Evolutionary conservation across 2,797 vertebrate species (phyloP), one percentile per base, ranked within the genome.

Genomic region (Calcarius lapponicus): DNA sequence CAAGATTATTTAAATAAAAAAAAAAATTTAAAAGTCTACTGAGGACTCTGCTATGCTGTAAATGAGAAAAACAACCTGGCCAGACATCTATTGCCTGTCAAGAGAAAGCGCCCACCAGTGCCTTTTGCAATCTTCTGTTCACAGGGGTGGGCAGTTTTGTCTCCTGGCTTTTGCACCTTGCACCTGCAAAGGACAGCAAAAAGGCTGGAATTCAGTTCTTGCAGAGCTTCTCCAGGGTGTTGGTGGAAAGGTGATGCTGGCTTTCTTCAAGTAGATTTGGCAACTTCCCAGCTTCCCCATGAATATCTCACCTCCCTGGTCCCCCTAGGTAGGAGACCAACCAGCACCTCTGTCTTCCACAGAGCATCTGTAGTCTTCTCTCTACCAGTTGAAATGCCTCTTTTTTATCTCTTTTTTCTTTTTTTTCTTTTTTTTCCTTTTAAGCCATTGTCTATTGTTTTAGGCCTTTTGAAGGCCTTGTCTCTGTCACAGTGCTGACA

Each of bases 101-200:
- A 90, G 56, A 50, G 74, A 93, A 58, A 56, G 86, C 22, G 20
- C 26, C 65, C 62, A 32, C 26, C 56, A 19, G 50, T 78, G 34
- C 79, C 86, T 92, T 91, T 89, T 86, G 76, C 10, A 16, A 18
- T 47, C 31, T 69, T 84, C 53, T 42, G 9, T 43, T 81, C 11
- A 26, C 17, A 54, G 36, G 17, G 10, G 9, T 40, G 28, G 28
- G 58, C 17, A 7, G 64, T 75, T 89, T 67, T 75, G 78, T 89
- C 81, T 92, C 38, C 80, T 95, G 86, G 38, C 75, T 95, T 93
- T 94, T 58, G 64, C 26, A 17, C 56, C 60, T 64, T 90, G 15
- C 22, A 36, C 34, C 42, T 73, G 42, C 40, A 73, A 76, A 53
- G 4, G 13, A 82, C 34, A 80, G 21, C n/a, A 42, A 34, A 34